A percentile compares a stretch with the other conserved stretches of the same genome.
Evolutionary conservation across 1,140 invertebrate species (phyloP).

Genomic region (Drosophila nigrodunni): DNA sequence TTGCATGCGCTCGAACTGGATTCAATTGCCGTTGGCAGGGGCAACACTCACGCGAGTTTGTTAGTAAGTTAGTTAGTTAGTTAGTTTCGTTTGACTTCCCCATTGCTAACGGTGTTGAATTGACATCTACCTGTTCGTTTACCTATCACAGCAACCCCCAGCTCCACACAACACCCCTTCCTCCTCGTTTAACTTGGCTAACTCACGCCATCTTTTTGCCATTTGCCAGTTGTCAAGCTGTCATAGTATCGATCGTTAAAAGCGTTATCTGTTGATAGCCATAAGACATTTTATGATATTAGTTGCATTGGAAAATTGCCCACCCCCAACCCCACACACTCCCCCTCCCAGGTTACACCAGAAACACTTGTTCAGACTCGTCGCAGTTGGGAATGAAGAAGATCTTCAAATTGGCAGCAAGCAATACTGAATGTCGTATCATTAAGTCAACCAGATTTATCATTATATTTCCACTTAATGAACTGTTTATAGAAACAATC

Average conservation of each 20-base stretch:
- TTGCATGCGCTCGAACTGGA: conserved; percentile 47
- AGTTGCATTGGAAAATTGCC: conserved; percentile 66
- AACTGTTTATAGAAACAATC: conserved; percentile 34
- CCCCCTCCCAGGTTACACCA: conserved; percentile 9
- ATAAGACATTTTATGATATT: conserved; percentile 78
- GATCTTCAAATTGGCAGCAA: conserved; percentile 3
- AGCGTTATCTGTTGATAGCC: conserved; percentile 78
- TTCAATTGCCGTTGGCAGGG: conserved; percentile 52
- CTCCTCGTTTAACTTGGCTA: background rate
- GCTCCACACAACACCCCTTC: background rate
- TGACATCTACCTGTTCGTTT: conserved; percentile 26
- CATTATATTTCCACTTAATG: conserved; percentile 26
- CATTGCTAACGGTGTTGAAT: conserved; percentile 52
- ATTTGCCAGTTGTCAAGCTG: conserved; percentile 71
- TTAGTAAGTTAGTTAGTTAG: conserved; percentile 43
- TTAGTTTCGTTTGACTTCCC: conserved; percentile 33
- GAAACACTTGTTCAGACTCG: conserved; percentile 44
- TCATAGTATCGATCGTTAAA: conserved; percentile 77
- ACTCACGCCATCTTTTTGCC: conserved; percentile 57
- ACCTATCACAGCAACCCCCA: background rate
- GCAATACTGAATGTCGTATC: conserved; percentile 18
- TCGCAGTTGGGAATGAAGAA: conserved; percentile 7
- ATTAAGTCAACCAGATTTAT: conserved; percentile 35
- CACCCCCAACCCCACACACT: background rate
- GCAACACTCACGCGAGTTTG: conserved; percentile 40